Conservation (phyloP, 2,888 invertebrate species). For the Pyrrhosoma nymphula region DNA sequence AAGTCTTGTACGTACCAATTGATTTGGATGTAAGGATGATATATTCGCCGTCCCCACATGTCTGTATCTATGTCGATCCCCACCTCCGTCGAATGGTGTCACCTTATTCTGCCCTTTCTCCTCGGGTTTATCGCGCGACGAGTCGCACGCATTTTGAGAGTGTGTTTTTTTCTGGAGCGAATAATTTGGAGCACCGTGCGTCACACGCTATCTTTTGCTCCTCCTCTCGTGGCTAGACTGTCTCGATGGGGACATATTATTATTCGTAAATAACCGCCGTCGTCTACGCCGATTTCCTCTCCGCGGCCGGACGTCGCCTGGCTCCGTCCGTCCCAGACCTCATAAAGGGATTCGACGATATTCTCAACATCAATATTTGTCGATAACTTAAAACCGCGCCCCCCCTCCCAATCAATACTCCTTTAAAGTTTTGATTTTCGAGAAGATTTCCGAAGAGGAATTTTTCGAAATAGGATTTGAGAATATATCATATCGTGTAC, state of each 20-base stretch:
- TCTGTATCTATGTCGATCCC: not conserved
- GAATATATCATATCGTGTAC: too few species aligned
- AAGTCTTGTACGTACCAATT: too few species aligned
- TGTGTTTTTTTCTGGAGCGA: not conserved
- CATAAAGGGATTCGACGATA: not conserved
- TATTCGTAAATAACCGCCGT: not conserved
- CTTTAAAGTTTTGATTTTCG: too few species aligned
- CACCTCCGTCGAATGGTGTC: not conserved
- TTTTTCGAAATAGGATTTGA: too few species aligned
- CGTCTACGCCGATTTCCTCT: not conserved
- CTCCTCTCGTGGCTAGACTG: not conserved
- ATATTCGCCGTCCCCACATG: too few species aligned
- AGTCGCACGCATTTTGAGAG: not conserved
- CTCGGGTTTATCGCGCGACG: not conserved
- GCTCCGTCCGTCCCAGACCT: not conserved
- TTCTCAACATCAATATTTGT: not conserved
- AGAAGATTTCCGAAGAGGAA: too few species aligned
- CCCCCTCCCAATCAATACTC: too few species aligned
- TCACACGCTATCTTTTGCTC: conserved; percentile 6
- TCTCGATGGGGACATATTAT: not conserved
- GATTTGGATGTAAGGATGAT: too few species aligned
- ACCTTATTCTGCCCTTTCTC: not conserved
- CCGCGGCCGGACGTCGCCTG: not conserved
- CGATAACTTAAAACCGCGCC: too few species aligned
- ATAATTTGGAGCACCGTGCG: conserved; percentile 29